Base-by-base conservation (phyloP, 2,888 invertebrate genomes). In the Caenorhabditis parvicauda region DNA sequence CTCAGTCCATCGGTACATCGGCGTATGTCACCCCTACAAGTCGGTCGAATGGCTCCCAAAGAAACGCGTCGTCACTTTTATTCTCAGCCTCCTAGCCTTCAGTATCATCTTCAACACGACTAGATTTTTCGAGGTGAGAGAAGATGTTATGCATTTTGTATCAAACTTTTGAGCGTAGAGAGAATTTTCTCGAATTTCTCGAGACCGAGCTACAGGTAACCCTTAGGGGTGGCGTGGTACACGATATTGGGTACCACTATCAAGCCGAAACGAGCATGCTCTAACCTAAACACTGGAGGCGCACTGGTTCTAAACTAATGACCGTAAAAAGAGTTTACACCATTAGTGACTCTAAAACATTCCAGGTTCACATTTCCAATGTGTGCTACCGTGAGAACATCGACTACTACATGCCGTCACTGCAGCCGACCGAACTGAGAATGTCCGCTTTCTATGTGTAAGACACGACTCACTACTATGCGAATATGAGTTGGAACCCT, bases 1-100 rank as follows among this genome's bases (percentile, higher is more conserved):
- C 7, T 76, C 77, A 0, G 65, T 77, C 0, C 77, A 77, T 62
- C 72, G 77, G 2, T 77, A 75, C 59, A 70, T 75, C 41, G 77
- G 77, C 37, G 77, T 77, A 14, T 76, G 75, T 41, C 74, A 72
- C 59, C 77, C 77, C 1, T 77, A 72, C 51, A 70, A 69, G 28
- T 66, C 70, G 32, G 60, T 63, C 12, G 61, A 67, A 44, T 67
- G 61, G 65, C 47, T 68, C 3, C 57, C 67, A 14, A 59, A 63
- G 27, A 64, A 61, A 38, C 42, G 72, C 28, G 74, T 76, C 19
- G 60, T 64, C 27, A 44, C 53, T 1, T 72, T 74, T 47, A 75
- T 76, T 17, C 32, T 64, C n/a, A 54, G 51, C 14, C 54, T 76
- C n/a, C 42, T 76, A 41, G 49, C 65, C 17, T 74, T 76, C 53